phyloP scores from a whole-genome alignment of 2,113 vertebrate species.

The Mustelus asterias region DNA sequence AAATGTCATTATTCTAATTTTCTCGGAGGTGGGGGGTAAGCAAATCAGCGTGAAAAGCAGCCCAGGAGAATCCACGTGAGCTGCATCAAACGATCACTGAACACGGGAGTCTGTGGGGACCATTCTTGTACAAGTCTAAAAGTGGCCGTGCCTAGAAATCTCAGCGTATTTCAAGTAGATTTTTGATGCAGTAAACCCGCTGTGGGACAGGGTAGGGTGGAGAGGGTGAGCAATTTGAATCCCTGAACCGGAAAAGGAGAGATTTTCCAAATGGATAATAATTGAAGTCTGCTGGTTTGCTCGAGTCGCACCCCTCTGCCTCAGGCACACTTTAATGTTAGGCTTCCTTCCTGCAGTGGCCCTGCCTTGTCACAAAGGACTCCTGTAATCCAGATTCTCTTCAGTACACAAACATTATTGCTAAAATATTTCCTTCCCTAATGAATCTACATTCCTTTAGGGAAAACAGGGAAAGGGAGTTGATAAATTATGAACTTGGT shows the following conservation, averaged over 20 bases:
- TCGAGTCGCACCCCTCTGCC: not conserved
- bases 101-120: not conserved
- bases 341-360: constrained; percentile 1
- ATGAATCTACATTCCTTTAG: not conserved
- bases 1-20: not conserved
- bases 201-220: not conserved
- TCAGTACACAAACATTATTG: not conserved
- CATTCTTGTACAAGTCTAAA: not conserved
- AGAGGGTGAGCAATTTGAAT: not conserved
- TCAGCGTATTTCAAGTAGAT: not conserved
- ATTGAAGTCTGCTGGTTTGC: not conserved
- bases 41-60: not conserved
- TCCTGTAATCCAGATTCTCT: not conserved
- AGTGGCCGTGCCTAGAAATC: not conserved
- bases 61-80: not conserved
- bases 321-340: constrained; percentile 16
- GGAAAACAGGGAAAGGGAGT: constrained; percentile 17
- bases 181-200: not conserved
- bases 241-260: not conserved
- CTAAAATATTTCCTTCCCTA: constrained; percentile 35
- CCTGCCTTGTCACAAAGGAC: constrained; percentile 33
- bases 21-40: not conserved
- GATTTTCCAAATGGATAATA: not conserved
- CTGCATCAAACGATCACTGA: no score
- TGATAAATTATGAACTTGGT: constrained; percentile 15